Base-by-base conservation (phyloP, 2,113 vertebrate genomes). In the Indicator maculatus region DNA sequence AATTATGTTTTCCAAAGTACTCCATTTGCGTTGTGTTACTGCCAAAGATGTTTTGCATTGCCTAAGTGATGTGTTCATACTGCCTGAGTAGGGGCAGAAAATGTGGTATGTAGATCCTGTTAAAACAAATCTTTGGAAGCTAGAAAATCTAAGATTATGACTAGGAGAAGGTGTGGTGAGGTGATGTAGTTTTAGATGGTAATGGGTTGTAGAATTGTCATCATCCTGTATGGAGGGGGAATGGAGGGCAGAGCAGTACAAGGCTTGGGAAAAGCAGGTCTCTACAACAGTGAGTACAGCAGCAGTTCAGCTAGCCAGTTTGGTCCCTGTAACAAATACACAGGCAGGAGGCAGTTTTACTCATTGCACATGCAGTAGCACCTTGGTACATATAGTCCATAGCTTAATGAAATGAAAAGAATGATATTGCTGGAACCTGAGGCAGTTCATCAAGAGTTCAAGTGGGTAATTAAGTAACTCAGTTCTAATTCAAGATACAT, bases 1-100 rank as follows among this genome's bases (percentile, higher is more conserved):
- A 93, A 97, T 96, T 95, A 91, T 36, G n/a, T 80, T 93, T 95
- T 83, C 89, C 56, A 77, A 28, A 88, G 88, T 44, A 79, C 39
- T 61, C 87, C 6, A 8, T 84, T 86, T 92, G 79, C 74, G 72
- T 71, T 75, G 52, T 1, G 3, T 66, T 90, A 33, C 80, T 76
- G 71, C 77, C 86, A 81, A 84, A 91, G 64, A 59, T 36, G 52
- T 86, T 86, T 61, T 89, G 79, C n/a, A 9, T 67, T 74, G 61
- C 28, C 3, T 58, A 66, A 85, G 64, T 72, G 56, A n/a, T 63
- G 53, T 28, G 44, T 89, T 94, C 47, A 52, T 94, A 84, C 67
- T 0, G 0, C 60, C 72, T 52, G 65, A 83, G 21, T 65, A 9
- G 50, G 50, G 50, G 50, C 41, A 17, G 44, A 71, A 58, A 72